Base-by-base conservation (phyloP, 1,140 invertebrate species). In the Danaus melanippus region DNA sequence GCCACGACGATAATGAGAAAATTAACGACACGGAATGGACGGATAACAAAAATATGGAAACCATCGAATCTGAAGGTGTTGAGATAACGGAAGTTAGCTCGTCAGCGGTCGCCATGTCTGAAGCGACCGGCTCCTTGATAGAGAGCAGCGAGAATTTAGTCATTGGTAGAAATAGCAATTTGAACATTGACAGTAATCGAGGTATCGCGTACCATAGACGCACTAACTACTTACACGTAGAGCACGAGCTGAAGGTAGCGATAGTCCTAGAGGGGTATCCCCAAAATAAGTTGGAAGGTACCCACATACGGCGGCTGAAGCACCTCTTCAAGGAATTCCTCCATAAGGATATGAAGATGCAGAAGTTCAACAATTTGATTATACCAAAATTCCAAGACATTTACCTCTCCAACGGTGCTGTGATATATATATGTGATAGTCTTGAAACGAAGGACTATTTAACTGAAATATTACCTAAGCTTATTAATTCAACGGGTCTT, bases 391-490 rank as follows among this genome's bases (percentile, higher is more conserved):
- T 84, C 41, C 72, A 78, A 65, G 83, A 86, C 9, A 66, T 79
- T 12, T 86, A 83, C 41, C 39, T 86, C 9, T 81, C 83, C 0
- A 86, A 86, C 32, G 83, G 83, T 2, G 83, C 83, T 47, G 71
- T 86, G 42, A 78, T 86, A 53, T 86, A 83, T 42, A 72, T 86
- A 32, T 86, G 80, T 76, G 78, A 86, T 67, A 81, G 79, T 67
- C 55, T 86, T 43, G 83, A 84, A 69, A 86, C 76, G 46, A 81
- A 72, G 53, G 78, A 86, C 48, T 86, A 86, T 58, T 66, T 86
- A 8, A 66, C 54, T 1, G 79, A 83, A 47, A 56, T 79, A 3
- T 51, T 86, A 12, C 75, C 80, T 0, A 83, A 81, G 57, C 76
- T 84, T 12, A 70, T 81, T 12, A 75, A 72, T 42, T 71, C 74